Conservation (phyloP, 2,797 vertebrate species). For the Adelosebastes latens region DNA sequence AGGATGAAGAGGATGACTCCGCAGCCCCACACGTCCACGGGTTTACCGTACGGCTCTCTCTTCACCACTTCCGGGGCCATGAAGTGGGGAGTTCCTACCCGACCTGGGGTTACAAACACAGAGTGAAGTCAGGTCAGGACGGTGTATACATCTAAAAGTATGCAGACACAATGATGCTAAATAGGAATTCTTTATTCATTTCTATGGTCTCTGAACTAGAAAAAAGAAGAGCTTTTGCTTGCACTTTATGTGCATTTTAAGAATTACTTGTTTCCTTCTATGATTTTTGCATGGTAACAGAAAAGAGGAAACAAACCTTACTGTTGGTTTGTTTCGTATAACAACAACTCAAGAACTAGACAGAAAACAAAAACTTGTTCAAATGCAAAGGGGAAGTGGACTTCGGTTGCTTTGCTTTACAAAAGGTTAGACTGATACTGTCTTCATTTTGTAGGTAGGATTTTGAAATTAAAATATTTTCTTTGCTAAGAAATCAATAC, state of each 20-base stretch:
- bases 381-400: not conserved
- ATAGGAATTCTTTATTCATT: not conserved
- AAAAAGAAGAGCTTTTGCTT: not conserved
- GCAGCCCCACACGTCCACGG: conserved; percentile 98
- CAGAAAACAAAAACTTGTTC: not conserved
- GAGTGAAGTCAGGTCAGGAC: not conserved
- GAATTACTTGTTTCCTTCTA: not conserved
- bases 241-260: not conserved
- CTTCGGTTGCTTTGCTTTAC: not conserved
- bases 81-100: conserved; percentile 97
- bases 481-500: too few relatives aligned
- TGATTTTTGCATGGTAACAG: too few relatives aligned
- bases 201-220: not conserved
- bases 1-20: conserved; percentile 99
- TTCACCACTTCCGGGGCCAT: conserved; percentile 99
- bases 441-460: too few relatives aligned
- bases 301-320: not conserved
- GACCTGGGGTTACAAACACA: conserved; percentile 78
- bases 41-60: conserved; percentile 97
- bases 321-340: not conserved
- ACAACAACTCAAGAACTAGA: not conserved
- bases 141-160: not conserved
- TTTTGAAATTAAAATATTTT: too few relatives aligned
- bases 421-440: too few relatives aligned
- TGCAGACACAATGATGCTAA: not conserved